These are phyloP conservation scores for Notothenia rossii DNA, from an alignment of 2,113 vertebrate genomes.

Conservation along the genomic window DNA sequence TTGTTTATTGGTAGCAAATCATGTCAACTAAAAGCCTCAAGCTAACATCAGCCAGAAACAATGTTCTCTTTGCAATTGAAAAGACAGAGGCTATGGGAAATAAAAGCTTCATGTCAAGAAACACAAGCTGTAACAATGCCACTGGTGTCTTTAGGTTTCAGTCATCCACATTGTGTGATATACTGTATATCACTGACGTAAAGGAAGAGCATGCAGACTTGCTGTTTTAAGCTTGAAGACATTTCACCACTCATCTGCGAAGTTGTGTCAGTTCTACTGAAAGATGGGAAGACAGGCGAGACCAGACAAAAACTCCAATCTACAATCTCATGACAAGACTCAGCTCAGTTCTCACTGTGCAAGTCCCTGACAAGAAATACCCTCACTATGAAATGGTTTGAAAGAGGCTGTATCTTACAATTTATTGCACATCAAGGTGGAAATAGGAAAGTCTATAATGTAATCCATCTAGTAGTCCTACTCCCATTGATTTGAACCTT, in stretches of 20 bases:
- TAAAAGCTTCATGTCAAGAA: not conserved
- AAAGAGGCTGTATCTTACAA: not conserved
- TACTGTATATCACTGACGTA: not conserved
- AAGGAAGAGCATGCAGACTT: conserved; percentile 7
- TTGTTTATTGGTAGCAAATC: conserved; percentile 1
- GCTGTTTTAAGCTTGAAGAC: conserved; percentile 1
- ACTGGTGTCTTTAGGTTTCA: not conserved
- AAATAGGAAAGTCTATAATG: not conserved
- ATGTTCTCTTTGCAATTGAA: conserved; percentile 14
- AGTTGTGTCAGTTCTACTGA: conserved; percentile 3
- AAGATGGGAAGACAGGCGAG: conserved; percentile 3
- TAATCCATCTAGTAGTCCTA: not conserved
- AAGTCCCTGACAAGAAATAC: not conserved
- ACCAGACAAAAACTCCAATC: not conserved
- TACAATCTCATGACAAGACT: conserved; percentile 13
- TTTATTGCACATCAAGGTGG: not conserved
- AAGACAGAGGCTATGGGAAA: not conserved
- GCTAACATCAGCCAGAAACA: conserved; percentile 4
- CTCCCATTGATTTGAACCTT: not conserved
- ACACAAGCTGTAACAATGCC: not conserved
- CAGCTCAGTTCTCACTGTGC: not conserved
- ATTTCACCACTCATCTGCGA: conserved; percentile 16
- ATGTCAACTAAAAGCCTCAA: conserved; percentile 3
- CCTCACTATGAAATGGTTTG: not conserved
- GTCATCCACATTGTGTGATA: not conserved